These are phyloP conservation scores for Drosophila tani DNA, from an alignment of 1,140 invertebrate genomes.

Conservation along the genomic window DNA sequence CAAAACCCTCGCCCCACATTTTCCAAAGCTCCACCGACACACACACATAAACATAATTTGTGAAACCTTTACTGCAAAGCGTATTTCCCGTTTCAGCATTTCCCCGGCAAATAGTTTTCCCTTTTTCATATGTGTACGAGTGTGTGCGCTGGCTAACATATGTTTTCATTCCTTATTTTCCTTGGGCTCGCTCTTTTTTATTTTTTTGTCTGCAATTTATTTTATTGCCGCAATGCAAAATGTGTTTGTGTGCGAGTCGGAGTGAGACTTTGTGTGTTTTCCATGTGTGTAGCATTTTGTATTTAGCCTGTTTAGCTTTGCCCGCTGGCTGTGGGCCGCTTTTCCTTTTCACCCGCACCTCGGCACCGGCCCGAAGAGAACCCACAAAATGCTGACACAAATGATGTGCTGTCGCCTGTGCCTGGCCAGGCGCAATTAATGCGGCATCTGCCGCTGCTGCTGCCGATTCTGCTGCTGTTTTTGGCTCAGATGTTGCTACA, in stretches of 20 bases:
- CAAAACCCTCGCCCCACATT: slow-evolving; percentile 7
- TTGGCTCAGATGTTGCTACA: slow-evolving; percentile 34
- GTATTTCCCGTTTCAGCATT: slow-evolving; percentile 51
- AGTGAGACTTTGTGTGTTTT: slow-evolving; percentile 15
- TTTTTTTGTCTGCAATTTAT: slow-evolving; percentile 61
- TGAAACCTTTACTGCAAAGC: slow-evolving; percentile 50
- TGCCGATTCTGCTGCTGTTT: slow-evolving; percentile 27
- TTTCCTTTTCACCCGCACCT: background rate
- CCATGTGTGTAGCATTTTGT: slow-evolving; percentile 25
- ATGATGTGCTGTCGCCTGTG: slow-evolving; percentile 51
- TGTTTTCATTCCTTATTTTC: slow-evolving; percentile 57
- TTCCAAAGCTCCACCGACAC: background rate
- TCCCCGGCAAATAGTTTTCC: slow-evolving; percentile 32
- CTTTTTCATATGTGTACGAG: slow-evolving; percentile 35
- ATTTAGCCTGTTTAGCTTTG: slow-evolving; percentile 47
- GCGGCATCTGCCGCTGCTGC: slow-evolving; percentile 40
- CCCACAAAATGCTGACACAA: slow-evolving; percentile 51
- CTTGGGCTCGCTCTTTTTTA: slow-evolving; percentile 25
- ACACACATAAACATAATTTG: slow-evolving; percentile 29
- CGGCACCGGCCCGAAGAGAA: too few relatives aligned
- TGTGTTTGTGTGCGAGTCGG: slow-evolving; percentile 5
- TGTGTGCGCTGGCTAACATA: slow-evolving; percentile 26
- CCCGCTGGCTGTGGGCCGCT: slow-evolving; percentile 27
- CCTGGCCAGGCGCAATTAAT: slow-evolving; percentile 59
- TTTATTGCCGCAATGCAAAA: slow-evolving; percentile 62